Evolutionary conservation across 2,888 invertebrate genomes (phyloP).

Genomic region (Pseudococcus viburni): DNA sequence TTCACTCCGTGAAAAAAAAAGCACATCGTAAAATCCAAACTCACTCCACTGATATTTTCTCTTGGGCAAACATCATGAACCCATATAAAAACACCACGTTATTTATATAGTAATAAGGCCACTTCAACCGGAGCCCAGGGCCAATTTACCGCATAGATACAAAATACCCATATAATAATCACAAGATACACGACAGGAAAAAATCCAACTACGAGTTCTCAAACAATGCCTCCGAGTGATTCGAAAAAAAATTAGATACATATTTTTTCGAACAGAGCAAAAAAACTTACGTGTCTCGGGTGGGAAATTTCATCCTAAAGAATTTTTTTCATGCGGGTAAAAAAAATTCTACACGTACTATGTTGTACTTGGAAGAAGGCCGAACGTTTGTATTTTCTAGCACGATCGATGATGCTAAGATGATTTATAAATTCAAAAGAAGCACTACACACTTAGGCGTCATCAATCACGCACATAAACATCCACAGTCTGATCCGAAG

Average conservation of each 20-base stretch:
- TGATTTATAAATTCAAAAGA: constrained; percentile 25
- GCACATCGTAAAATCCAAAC: neutral
- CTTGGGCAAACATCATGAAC: neutral
- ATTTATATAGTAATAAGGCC: neutral
- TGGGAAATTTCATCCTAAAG: neutral
- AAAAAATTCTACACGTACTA: neutral
- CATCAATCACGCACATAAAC: constrained; percentile 22
- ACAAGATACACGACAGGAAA: neutral
- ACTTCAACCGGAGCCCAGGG: neutral
- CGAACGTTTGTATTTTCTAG: no score
- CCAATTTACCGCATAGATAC: neutral
- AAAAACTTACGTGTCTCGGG: neutral
- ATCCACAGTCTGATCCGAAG: neutral
- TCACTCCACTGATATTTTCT: neutral
- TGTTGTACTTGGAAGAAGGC: neutral
- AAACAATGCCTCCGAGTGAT: constrained; percentile 33
- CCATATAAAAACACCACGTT: neutral
- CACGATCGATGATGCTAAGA: neutral
- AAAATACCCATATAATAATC: neutral
- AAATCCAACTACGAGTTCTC: neutral
- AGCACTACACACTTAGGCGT: neutral
- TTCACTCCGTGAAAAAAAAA: no score
- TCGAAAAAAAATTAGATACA: neutral
- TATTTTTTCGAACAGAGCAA: neutral
- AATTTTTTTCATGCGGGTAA: neutral